A percentile compares a stretch with the other conserved stretches of the same genome.
Evolutionary conservation across 1,140 invertebrate species (phyloP).

Genomic region (Drosophila nannoptera): DNA sequence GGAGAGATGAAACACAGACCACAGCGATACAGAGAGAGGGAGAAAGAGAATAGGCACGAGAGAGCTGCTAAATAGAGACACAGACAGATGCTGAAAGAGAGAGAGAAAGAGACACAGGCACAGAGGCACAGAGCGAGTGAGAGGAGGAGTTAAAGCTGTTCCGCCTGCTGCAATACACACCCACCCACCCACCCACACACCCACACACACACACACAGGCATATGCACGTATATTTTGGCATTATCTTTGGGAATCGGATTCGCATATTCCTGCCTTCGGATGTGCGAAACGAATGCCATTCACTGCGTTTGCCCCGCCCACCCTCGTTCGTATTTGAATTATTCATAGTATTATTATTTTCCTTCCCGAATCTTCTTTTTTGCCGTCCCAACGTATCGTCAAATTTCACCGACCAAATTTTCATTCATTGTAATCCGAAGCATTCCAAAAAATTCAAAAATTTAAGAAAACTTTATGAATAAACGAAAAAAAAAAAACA

Average conservation of each 20-base stretch:
- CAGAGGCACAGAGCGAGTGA: not conserved
- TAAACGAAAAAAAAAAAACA: too few species aligned
- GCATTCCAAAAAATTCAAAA: too few species aligned
- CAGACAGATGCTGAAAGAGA: not conserved
- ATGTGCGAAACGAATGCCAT: not conserved
- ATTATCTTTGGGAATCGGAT: not conserved
- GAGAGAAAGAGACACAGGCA: not conserved
- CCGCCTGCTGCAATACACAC: too few species aligned
- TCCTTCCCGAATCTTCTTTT: too few species aligned
- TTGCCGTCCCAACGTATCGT: too few species aligned
- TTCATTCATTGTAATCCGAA: too few species aligned
- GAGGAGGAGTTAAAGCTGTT: not conserved
- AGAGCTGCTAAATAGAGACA: not conserved
- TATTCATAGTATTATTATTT: too few species aligned
- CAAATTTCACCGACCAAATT: too few species aligned
- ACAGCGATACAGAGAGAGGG: not conserved
- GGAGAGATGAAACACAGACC: not conserved
- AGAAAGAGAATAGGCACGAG: not conserved
- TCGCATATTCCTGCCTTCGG: not conserved
- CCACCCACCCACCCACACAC: too few species aligned
- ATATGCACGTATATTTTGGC: not conserved
- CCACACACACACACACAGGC: not conserved
- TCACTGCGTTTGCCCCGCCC: too few species aligned
- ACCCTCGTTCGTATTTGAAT: too few species aligned
- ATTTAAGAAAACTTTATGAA: too few species aligned